A percentile compares a stretch with the other conserved stretches of the same genome.
Evolutionary conservation across 2,113 vertebrate species (phyloP).

Genomic region (Pluvianellus socialis): DNA sequence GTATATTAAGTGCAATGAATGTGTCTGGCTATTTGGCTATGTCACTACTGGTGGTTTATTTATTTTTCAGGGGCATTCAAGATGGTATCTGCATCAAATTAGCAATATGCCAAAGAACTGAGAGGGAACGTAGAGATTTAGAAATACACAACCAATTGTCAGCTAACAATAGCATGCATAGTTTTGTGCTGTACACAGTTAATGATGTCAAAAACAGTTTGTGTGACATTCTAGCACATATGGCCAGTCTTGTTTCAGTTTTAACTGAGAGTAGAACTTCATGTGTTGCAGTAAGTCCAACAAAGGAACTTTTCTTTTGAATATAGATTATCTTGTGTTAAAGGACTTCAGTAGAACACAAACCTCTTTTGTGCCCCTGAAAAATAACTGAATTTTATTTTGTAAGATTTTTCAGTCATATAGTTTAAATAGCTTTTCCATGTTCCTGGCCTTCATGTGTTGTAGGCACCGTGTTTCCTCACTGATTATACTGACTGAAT

Average conservation of each 20-base stretch:
- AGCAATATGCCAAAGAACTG: neutral
- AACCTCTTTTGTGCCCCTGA: neutral
- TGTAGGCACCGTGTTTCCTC: neutral
- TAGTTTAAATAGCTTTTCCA: neutral
- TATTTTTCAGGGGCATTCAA: neutral
- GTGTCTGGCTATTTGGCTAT: neutral
- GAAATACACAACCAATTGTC: neutral
- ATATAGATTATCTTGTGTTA: neutral
- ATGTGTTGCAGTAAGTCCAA: neutral
- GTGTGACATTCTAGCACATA: neutral
- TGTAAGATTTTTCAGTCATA: neutral
- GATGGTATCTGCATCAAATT: neutral
- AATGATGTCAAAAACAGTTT: neutral
- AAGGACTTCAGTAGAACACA: neutral
- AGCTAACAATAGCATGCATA: neutral
- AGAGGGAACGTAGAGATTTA: neutral
- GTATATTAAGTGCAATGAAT: neutral
- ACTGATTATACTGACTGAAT: neutral
- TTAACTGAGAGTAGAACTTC: neutral
- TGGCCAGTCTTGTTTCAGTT: neutral
- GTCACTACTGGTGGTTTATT: neutral
- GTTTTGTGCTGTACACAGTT: neutral
- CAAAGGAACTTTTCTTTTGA: neutral
- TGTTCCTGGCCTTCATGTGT: neutral
- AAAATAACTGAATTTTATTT: neutral